Base-by-base conservation (phyloP, 2,113 vertebrate genomes). In the Haplochromis vanheusdeni region DNA sequence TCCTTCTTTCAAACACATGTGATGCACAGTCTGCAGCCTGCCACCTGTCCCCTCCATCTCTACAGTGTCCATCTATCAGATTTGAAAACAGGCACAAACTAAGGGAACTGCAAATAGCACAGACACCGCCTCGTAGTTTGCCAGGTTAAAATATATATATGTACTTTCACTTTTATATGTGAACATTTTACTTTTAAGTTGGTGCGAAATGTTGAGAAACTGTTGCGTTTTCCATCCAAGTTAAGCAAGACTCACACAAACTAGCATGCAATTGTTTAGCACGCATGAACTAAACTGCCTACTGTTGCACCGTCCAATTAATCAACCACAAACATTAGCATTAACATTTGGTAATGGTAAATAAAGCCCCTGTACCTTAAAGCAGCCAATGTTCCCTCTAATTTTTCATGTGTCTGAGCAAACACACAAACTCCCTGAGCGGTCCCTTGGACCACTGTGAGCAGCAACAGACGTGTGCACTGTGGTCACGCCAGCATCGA, bases 401-500 rank as follows among this genome's bases (percentile, higher is more conserved):
- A 55, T 23, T 0, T 55, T 55, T 23, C 52, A 55, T 13, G 11
- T 55, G 52, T 13, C 11, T 23, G 52, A 55, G n/a, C n/a, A 0
- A 55, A 55, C n/a, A 55, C 52, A 55, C 52, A 23, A 23, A 55
- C n/a, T 55, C n/a, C n/a, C 52, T 54, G 52, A 54, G 52, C 1
- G 10, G 3, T 2, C 52, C 52, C 52, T 54, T 12, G n/a, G 52
- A 23, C 52, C 52, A 2, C 52, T 23, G 52, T 54, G n/a, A 54
- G n/a, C 52, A 54, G 0, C 52, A 23, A 0, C 0, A 54, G n/a
- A 23, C 0, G 6, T 23, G 52, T 54, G n/a, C 52, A 54, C 52
- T 23, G 52, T 23, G 52, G 52, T 54, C 52, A 23, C 0, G n/a
- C 52, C n/a, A 54, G 52, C n/a, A 54, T 54, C 5, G 0, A 12